These are phyloP conservation scores for Glaucidium brasilianum DNA, from an alignment of 2,113 vertebrate species.

Conservation along the genomic window DNA sequence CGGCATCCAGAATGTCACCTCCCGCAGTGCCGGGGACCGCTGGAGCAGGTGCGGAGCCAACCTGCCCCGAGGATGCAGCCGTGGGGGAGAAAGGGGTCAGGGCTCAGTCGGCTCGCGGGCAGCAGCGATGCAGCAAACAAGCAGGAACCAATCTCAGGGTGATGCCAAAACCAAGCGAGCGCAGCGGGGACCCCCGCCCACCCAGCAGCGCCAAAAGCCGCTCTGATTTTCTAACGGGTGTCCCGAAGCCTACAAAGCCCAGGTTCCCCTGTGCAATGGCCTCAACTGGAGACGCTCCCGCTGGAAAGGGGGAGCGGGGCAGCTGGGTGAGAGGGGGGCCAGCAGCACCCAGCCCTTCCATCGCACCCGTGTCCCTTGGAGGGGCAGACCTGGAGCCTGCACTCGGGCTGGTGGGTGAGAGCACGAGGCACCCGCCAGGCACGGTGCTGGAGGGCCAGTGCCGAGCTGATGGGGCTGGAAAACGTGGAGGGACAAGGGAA, in stretches of 20 bases:
- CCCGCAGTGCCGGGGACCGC: rapidly evolving
- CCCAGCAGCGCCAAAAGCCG: background rate
- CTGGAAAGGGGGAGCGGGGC: background rate
- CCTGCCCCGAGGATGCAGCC: background rate
- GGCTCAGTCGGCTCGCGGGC: background rate
- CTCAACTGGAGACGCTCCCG: background rate
- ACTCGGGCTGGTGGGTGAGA: too few species aligned
- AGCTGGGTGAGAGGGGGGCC: background rate
- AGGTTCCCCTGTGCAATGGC: background rate
- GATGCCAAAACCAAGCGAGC: background rate
- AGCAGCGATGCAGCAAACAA: background rate
- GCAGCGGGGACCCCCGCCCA: background rate
- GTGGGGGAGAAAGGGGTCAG: background rate
- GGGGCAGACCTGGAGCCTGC: background rate
- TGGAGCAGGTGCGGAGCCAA: background rate
- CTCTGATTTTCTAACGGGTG: background rate
- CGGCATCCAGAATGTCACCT: background rate
- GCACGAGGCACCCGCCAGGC: too few species aligned
- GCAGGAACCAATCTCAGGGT: background rate
- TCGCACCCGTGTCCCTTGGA: rapidly evolving
- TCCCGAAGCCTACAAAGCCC: background rate
- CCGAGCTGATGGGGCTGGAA: background rate
- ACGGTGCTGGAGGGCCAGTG: background rate
- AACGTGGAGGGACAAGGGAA: rapidly evolving
- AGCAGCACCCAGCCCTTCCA: background rate